A percentile compares a stretch with the other conserved stretches of the same genome.
Evolutionary conservation across 2,797 vertebrate species (phyloP).

Genomic region (Gorsachius magnificus): DNA sequence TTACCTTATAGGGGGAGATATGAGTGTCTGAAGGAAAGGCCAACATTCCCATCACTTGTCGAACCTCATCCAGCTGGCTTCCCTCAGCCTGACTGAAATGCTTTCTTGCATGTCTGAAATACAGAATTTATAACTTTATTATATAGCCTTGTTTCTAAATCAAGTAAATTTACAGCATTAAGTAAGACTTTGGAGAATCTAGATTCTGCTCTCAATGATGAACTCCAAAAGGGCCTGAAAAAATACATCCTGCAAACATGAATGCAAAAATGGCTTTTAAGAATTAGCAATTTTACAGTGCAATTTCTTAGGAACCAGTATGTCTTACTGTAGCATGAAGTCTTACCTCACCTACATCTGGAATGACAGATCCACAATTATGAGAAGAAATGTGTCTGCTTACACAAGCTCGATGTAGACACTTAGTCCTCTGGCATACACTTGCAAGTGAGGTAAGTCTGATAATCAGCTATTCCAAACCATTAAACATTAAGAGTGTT

Average conservation of each 20-base stretch:
- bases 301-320: background rate
- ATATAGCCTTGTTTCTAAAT: background rate
- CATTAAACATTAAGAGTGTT: background rate
- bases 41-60: conserved; percentile 99
- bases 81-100: conserved; percentile 99
- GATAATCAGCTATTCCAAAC: background rate
- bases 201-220: background rate
- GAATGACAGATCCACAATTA: background rate
- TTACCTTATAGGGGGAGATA: conserved; percentile 98
- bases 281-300: background rate
- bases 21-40: conserved; percentile 98
- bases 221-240: background rate
- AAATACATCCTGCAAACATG: background rate
- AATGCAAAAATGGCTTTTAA: background rate
- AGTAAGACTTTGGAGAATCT: background rate
- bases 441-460: background rate
- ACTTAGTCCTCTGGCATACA: background rate
- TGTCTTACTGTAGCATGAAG: background rate
- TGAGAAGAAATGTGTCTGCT: background rate
- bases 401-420: background rate
- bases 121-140: background rate
- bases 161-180: background rate
- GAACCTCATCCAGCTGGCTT: conserved; percentile 96
- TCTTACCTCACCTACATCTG: background rate
- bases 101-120: conserved; percentile 92